Percentiles rank a stretch among this genome's conserved stretches.
phyloP scores from a whole-genome alignment of 2,888 invertebrate genomes.

The Atethmia centrago region DNA sequence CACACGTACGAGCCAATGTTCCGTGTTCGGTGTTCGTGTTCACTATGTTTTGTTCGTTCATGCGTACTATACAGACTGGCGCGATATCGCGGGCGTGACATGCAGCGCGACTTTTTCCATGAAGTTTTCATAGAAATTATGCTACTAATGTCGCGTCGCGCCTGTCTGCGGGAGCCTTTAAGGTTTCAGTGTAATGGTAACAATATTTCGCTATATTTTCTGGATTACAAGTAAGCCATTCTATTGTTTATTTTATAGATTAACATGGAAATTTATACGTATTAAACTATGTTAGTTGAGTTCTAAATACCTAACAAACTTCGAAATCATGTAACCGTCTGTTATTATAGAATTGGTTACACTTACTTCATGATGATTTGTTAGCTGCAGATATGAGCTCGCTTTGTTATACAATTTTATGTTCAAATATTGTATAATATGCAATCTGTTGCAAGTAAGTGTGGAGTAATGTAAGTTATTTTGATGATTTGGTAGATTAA shows the following conservation, averaged over 20 bases:
- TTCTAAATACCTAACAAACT: slow-evolving; percentile 6
- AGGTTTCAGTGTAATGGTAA: background rate
- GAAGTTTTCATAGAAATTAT: too few species aligned
- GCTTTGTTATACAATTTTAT: slow-evolving; percentile 50
- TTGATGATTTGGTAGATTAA: slow-evolving; percentile 21
- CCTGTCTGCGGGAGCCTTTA: too few species aligned
- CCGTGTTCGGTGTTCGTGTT: too few species aligned
- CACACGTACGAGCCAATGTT: too few species aligned
- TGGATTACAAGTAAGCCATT: too few species aligned
- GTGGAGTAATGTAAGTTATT: slow-evolving; percentile 1
- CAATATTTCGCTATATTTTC: background rate
- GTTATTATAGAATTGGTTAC: slow-evolving; percentile 24
- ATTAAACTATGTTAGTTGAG: background rate
- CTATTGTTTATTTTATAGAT: slow-evolving; percentile 1
- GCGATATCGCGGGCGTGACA: too few species aligned
- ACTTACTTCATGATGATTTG: slow-evolving; percentile 32
- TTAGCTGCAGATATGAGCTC: slow-evolving; percentile 26
- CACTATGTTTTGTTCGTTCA: too few species aligned
- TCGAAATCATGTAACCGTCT: slow-evolving; percentile 34
- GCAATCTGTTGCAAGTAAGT: slow-evolving; percentile 21
- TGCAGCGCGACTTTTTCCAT: too few species aligned
- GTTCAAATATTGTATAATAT: slow-evolving; percentile 42
- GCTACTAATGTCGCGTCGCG: too few species aligned
- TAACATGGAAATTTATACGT: background rate
- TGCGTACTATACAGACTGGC: too few species aligned